phyloP scores from a whole-genome alignment of 1,140 invertebrate species.

The Zeugodacus cucurbitae region DNA sequence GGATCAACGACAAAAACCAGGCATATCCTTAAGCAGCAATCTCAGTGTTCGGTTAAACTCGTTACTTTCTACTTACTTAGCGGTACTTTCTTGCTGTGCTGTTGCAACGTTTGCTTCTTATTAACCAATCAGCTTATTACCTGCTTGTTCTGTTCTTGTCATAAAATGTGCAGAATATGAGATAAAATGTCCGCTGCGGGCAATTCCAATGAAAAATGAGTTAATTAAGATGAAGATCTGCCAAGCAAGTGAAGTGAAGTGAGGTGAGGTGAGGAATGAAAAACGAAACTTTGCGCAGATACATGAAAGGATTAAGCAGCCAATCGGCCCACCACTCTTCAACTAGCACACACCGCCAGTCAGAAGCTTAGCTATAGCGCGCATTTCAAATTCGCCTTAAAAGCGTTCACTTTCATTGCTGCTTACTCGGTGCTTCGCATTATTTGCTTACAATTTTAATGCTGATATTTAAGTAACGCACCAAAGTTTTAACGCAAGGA shows the following conservation, averaged over 20 bases:
- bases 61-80: neutral
- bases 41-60: neutral
- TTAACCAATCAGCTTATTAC: slow-evolving; percentile 19
- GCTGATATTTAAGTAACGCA: slow-evolving; percentile 2
- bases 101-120: neutral
- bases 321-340: neutral
- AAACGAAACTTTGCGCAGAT: neutral
- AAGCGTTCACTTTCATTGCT: slow-evolving; percentile 1
- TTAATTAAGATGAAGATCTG: slow-evolving; percentile 55
- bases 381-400: neutral
- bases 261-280: neutral
- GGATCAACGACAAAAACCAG: neutral
- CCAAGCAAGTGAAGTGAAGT: neutral
- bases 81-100: neutral
- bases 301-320: slow-evolving; percentile 22
- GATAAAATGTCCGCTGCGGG: slow-evolving; percentile 44
- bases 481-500: slow-evolving; percentile 3
- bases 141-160: neutral
- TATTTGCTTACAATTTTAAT: neutral
- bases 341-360: neutral
- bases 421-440: neutral
- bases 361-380: neutral
- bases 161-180: slow-evolving; percentile 33
- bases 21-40: neutral
- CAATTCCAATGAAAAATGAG: slow-evolving; percentile 64